A percentile compares a stretch with the other conserved stretches of the same genome.
phyloP scores from a whole-genome alignment of 2,113 vertebrate species.

The Propithecus coquereli region DNA sequence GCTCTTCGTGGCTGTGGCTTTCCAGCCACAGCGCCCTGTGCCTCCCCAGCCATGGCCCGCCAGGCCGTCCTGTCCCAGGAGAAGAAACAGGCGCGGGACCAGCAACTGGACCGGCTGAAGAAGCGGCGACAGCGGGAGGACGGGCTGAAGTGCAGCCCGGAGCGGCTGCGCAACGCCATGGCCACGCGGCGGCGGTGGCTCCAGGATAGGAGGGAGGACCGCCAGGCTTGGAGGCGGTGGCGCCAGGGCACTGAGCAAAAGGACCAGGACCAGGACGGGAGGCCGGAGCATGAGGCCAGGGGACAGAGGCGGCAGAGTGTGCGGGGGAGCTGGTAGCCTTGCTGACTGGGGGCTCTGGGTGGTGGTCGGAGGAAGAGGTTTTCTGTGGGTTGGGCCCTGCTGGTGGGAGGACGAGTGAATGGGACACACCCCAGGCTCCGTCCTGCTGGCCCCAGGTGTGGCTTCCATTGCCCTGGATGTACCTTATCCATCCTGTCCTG shows the following conservation, averaged over 20 bases:
- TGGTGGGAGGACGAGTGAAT: background rate
- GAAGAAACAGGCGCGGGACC: background rate
- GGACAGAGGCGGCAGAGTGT: background rate
- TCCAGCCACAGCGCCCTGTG: background rate
- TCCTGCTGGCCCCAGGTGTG: background rate
- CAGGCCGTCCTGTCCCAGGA: background rate
- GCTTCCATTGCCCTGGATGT: background rate
- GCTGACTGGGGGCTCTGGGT: background rate
- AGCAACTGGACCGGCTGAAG: background rate
- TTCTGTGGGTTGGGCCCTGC: background rate
- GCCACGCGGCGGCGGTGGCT: background rate
- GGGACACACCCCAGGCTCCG: background rate
- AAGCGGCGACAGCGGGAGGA: background rate
- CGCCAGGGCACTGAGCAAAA: background rate
- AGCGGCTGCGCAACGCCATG: background rate
- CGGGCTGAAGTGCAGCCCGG: background rate
- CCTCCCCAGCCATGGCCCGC: background rate
- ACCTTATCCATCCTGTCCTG: accelerated
- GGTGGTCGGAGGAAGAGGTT: background rate
- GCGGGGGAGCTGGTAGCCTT: background rate
- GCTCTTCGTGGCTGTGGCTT: accelerated
- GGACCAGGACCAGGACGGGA: background rate
- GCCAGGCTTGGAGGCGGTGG: background rate
- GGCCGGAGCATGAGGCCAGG: background rate
- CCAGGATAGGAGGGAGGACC: background rate